Evolutionary conservation across 92 coral and sea anemone genomes (phyloP).

Genomic region (Phenganax marumi): DNA sequence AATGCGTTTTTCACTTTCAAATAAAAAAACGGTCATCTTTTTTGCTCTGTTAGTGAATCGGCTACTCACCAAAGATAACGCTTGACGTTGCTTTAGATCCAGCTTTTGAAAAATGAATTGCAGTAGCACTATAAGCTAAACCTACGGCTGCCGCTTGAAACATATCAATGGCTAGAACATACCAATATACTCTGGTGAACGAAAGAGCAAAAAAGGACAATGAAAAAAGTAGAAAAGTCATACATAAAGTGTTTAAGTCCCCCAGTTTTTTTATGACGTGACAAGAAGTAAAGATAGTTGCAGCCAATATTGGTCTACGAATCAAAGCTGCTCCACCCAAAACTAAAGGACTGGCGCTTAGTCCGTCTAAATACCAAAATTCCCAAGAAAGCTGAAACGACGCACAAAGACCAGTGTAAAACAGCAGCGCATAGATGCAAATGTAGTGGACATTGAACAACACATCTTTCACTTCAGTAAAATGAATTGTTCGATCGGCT

Average conservation of each 20-base stretch:
- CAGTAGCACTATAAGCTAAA: not conserved
- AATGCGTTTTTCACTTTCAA: too few relatives aligned
- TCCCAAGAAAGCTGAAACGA: constrained; percentile 10
- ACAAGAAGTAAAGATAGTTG: not conserved
- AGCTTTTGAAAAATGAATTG: not conserved
- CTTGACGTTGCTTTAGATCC: not conserved
- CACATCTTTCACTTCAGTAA: not conserved
- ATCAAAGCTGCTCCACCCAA: constrained; percentile 1
- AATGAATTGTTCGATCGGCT: not conserved
- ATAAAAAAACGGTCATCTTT: too few relatives aligned
- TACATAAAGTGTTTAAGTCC: not conserved
- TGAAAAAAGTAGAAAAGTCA: not conserved
- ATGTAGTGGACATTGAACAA: not conserved
- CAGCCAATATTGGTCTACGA: not conserved
- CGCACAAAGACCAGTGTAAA: not conserved
- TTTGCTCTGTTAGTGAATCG: too few relatives aligned
- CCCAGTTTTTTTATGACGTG: constrained; percentile 7
- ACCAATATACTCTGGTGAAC: constrained; percentile 3
- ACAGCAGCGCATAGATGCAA: not conserved
- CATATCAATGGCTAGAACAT: not conserved
- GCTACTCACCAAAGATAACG: not conserved
- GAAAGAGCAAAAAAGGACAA: not conserved
- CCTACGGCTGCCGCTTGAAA: constrained; percentile 17
- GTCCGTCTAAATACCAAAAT: constrained; percentile 20
- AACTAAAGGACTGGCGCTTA: not conserved